These are phyloP conservation scores for Theonella swinhoei DNA, from an alignment of 37 sponge, comb jelly and placozoan genomes.

Conservation along the genomic window DNA sequence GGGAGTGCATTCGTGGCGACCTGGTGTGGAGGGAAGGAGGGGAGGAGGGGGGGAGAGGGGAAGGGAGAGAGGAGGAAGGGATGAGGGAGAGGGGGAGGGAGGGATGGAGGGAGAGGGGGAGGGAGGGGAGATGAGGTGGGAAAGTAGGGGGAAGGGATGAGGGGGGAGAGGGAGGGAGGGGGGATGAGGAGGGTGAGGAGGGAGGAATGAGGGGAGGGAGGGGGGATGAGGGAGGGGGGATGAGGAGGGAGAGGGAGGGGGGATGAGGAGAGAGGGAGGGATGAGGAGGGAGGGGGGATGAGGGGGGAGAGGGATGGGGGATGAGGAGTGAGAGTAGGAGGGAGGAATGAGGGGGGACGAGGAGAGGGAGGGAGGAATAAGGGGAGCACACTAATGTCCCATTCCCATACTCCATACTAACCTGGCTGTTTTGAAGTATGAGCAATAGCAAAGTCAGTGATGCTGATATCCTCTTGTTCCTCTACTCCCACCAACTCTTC, in stretches of 20 bases:
- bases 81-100: neutral
- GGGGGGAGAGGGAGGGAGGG: neutral
- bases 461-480: no score
- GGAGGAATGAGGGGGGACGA: neutral
- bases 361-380: no score
- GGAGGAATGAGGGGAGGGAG: neutral
- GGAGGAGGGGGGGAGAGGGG: neutral
- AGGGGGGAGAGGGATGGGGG: neutral
- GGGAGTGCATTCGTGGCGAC: neutral
- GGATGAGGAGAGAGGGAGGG: neutral
- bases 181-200: neutral
- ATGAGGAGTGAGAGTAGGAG: neutral
- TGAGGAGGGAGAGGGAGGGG: no score
- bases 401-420: neutral
- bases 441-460: neutral
- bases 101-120: neutral
- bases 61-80: neutral
- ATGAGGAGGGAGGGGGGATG: neutral
- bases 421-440: slow-evolving; percentile 39
- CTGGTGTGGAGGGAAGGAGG: neutral
- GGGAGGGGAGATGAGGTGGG: neutral
- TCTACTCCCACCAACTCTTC: no score
- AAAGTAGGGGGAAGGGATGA: neutral
- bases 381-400: no score
- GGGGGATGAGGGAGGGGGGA: no score